phyloP scores from a whole-genome alignment of 2,797 vertebrate genomes.

The Sphenodon punctatus region DNA sequence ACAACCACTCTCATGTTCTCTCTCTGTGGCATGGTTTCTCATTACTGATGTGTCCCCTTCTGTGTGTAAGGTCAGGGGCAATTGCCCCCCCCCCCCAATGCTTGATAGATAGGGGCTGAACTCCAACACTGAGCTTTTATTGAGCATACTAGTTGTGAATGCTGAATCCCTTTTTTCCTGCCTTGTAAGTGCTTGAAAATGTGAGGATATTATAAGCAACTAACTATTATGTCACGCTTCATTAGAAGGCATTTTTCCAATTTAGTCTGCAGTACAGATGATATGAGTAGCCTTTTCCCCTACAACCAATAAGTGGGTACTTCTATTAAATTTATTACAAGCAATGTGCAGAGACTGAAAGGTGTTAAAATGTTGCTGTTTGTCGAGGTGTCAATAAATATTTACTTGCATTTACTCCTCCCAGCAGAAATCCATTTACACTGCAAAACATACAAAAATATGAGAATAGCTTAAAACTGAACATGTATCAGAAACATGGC shows the following conservation, averaged over 20 bases:
- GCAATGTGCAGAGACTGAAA: neutral
- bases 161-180: neutral
- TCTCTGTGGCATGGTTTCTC: too few relatives aligned
- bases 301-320: neutral
- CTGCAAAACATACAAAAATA: too few relatives aligned
- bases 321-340: neutral
- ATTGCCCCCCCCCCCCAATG: too few relatives aligned
- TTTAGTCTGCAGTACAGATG: neutral
- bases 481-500: neutral
- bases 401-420: neutral
- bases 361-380: neutral
- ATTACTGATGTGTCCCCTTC: too few relatives aligned
- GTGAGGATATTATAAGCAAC: neutral
- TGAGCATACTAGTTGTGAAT: neutral
- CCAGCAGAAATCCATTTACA: neutral
- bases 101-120: too few relatives aligned
- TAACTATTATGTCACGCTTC: too few relatives aligned
- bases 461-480: neutral
- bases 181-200: neutral
- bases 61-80: too few relatives aligned
- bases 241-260: neutral
- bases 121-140: neutral
- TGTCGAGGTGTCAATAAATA: neutral
- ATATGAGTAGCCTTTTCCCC: neutral
- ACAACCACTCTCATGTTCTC: too few relatives aligned